These are phyloP conservation scores for Chydorus sphaericus DNA, from an alignment of 2,888 invertebrate genomes.

Conservation along the genomic window DNA sequence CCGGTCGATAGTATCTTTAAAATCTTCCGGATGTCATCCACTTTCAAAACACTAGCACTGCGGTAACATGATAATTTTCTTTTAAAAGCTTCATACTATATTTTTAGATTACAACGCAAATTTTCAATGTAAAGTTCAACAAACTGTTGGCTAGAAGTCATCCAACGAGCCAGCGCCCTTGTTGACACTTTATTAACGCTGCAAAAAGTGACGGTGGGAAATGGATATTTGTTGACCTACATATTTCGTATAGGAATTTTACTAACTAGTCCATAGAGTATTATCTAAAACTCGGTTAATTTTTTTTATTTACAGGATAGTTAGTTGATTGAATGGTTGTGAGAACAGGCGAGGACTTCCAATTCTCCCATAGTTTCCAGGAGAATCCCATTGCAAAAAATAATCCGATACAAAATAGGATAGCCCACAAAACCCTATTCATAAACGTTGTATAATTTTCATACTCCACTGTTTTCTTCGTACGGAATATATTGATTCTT, in stretches of 20 bases:
- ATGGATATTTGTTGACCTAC: neutral
- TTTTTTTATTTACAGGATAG: neutral
- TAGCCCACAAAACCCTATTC: neutral
- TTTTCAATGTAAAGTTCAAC: neutral
- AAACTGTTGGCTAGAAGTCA: too few species aligned
- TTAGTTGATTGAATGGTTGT: neutral
- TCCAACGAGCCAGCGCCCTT: neutral
- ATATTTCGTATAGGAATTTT: neutral
- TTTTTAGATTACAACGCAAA: neutral
- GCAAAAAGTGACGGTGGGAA: neutral
- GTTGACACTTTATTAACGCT: constrained; percentile 7
- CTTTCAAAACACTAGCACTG: too few species aligned
- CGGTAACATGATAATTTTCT: too few species aligned
- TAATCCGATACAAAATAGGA: neutral
- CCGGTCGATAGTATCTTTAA: neutral
- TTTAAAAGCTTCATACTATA: neutral
- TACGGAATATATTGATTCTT: too few species aligned
- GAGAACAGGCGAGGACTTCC: neutral
- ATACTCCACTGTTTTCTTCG: too few species aligned
- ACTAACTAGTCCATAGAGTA: too few species aligned
- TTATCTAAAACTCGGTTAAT: neutral
- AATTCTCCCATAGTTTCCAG: neutral
- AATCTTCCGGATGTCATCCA: too few species aligned
- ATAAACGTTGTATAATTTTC: too few species aligned
- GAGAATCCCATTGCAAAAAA: neutral